Conservation (phyloP, 2,797 vertebrate genomes). For the Antennarius maculatus region DNA sequence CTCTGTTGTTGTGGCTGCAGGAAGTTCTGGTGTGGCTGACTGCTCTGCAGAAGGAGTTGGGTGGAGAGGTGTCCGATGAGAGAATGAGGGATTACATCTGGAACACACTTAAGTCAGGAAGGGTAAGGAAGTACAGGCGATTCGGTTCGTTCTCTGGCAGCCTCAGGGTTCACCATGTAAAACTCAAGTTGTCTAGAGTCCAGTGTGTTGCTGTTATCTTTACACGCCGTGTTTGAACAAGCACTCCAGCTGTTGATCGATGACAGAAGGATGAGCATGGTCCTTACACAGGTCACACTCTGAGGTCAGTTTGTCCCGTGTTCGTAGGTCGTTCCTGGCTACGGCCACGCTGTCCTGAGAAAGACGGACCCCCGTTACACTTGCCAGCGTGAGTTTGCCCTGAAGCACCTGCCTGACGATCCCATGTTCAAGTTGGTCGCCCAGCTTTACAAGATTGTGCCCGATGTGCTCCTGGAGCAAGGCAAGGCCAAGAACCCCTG, state of each 20-base stretch:
- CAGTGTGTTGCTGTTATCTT: background rate
- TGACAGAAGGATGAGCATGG: background rate
- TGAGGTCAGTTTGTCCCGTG: background rate
- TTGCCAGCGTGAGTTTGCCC: slow-evolving; percentile 95
- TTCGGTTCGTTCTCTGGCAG: background rate
- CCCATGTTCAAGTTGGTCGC: slow-evolving; percentile 95
- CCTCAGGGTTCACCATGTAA: background rate
- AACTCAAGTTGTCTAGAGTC: background rate
- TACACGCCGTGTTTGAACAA: background rate
- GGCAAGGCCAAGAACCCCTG: slow-evolving; percentile 99
- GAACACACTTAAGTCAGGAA: slow-evolving; percentile 97
- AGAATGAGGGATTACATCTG: slow-evolving; percentile 96
- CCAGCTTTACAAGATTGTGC: slow-evolving; percentile 97
- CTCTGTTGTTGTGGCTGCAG: slow-evolving; percentile 63
- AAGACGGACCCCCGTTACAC: slow-evolving; percentile 96
- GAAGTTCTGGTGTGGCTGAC: slow-evolving; percentile 98
- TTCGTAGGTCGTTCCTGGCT: slow-evolving; percentile 92
- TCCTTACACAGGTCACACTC: background rate
- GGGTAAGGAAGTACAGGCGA: slow-evolving; percentile 80
- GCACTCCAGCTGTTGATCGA: background rate
- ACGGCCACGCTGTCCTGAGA: slow-evolving; percentile 93
- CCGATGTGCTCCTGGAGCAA: slow-evolving; percentile 94
- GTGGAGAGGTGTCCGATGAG: slow-evolving; percentile 93
- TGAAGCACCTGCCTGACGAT: slow-evolving; percentile 96
- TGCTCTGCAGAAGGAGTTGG: slow-evolving; percentile 93